Percentiles rank a stretch among this genome's conserved stretches.
These are phyloP conservation scores for Drosophila willistoni DNA, from an alignment of 1,140 invertebrate genomes.

Conservation along the genomic window DNA sequence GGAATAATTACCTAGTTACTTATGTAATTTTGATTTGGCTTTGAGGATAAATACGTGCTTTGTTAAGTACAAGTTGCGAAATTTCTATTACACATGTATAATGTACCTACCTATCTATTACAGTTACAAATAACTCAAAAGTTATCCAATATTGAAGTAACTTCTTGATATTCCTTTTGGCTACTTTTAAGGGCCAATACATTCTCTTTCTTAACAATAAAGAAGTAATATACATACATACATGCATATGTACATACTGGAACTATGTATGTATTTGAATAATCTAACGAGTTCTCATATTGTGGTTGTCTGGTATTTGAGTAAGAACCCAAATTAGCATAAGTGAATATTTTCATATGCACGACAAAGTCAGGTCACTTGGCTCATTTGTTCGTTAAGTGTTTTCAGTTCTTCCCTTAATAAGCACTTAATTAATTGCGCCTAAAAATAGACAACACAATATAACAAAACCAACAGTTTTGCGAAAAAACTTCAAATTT, in stretches of 20 bases:
- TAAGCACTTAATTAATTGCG: constrained; percentile 55
- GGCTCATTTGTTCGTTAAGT: constrained; percentile 22
- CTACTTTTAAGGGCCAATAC: constrained; percentile 26
- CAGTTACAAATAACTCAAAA: too few relatives aligned
- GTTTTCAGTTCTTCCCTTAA: constrained; percentile 42
- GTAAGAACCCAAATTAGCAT: constrained; percentile 71
- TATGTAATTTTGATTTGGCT: too few relatives aligned
- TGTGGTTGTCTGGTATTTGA: constrained; percentile 50
- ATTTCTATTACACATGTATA: too few relatives aligned
- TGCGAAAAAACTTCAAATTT: constrained; percentile 36
- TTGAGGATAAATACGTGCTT: too few relatives aligned
- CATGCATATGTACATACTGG: not conserved
- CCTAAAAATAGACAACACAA: constrained; percentile 57
- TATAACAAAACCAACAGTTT: too few relatives aligned
- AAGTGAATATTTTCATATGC: constrained; percentile 22
- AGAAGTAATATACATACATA: not conserved
- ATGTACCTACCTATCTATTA: too few relatives aligned
- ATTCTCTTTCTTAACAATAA: too few relatives aligned
- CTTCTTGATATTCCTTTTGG: constrained; percentile 6
- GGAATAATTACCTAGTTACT: not conserved
- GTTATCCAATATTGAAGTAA: too few relatives aligned
- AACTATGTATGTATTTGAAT: constrained; percentile 20
- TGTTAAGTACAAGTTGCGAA: too few relatives aligned
- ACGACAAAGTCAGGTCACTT: too few relatives aligned
- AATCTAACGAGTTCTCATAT: constrained; percentile 53